Percentiles rank a stretch among this genome's conserved stretches.
Evolutionary conservation across 2,113 vertebrate genomes (phyloP).

Genomic region (Misgurnus mizolepis): DNA sequence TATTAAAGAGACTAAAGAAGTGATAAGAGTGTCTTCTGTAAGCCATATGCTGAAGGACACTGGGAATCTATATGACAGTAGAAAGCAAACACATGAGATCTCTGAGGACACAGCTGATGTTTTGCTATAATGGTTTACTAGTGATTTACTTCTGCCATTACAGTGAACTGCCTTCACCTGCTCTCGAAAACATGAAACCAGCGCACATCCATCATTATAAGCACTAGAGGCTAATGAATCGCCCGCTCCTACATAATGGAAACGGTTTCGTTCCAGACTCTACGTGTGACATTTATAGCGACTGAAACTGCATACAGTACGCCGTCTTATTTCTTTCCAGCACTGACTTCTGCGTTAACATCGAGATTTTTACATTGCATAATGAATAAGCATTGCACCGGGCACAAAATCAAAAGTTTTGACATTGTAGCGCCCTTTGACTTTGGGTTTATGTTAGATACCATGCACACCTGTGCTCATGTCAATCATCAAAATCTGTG

Average conservation of each 20-base stretch:
- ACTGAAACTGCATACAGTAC: background rate
- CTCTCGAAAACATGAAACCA: background rate
- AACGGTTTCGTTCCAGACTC: background rate
- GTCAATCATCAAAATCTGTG: background rate
- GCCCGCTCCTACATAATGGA: background rate
- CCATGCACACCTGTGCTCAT: background rate
- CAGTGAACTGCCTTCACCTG: background rate
- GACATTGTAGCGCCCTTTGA: background rate
- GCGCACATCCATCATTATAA: background rate
- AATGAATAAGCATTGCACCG: no score
- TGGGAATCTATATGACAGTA: constrained; percentile 3
- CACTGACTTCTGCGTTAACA: background rate
- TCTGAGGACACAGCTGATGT: background rate
- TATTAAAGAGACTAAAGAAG: background rate
- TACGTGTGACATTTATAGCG: background rate
- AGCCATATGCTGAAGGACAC: constrained; percentile 1
- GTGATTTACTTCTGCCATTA: constrained; percentile 32
- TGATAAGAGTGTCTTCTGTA: constrained; percentile 8
- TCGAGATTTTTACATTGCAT: background rate
- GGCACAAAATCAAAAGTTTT: no score
- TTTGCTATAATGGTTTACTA: background rate
- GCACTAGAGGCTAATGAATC: background rate
- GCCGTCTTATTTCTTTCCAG: background rate
- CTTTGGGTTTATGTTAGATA: background rate
- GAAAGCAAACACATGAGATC: background rate